These are phyloP conservation scores for Amphipyra berbera DNA, from an alignment of 2,888 invertebrate species.

Conservation along the genomic window DNA sequence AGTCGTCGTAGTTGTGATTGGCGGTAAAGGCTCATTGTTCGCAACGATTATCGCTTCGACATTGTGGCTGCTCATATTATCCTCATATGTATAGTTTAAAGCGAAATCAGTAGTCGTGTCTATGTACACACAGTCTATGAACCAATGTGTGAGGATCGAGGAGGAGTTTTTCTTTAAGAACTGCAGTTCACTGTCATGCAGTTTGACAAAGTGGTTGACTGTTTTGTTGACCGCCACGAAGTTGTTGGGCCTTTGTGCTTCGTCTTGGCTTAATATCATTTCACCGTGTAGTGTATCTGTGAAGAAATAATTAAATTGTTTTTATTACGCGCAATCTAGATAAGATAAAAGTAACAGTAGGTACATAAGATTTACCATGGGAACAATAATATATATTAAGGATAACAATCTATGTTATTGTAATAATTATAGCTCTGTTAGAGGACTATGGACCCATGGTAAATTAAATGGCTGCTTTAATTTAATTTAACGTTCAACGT, in stretches of 20 bases:
- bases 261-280: slow-evolving; percentile 91
- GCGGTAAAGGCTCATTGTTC: slow-evolving; percentile 91
- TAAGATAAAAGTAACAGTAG: no score
- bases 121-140: slow-evolving; percentile 93
- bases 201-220: slow-evolving; percentile 89
- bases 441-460: no score
- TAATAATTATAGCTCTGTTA: background rate
- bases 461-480: no score
- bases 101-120: slow-evolving; percentile 91
- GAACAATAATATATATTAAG: no score
- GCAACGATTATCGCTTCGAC: slow-evolving; percentile 93
- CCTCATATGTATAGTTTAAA: slow-evolving; percentile 91
- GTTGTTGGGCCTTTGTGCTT: slow-evolving; percentile 85
- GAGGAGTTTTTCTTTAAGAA: slow-evolving; percentile 88
- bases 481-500: no score
- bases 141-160: slow-evolving; percentile 93
- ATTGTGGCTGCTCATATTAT: slow-evolving; percentile 89
- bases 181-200: slow-evolving; percentile 90
- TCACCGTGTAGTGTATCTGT: slow-evolving; percentile 92
- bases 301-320: background rate
- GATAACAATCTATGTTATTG: no score
- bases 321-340: background rate
- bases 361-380: no score
- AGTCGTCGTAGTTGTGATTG: slow-evolving; percentile 75
- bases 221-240: slow-evolving; percentile 91